These are phyloP conservation scores for Xiphophorus maculatus DNA, from an alignment of 2,113 vertebrate genomes.

Conservation along the genomic window DNA sequence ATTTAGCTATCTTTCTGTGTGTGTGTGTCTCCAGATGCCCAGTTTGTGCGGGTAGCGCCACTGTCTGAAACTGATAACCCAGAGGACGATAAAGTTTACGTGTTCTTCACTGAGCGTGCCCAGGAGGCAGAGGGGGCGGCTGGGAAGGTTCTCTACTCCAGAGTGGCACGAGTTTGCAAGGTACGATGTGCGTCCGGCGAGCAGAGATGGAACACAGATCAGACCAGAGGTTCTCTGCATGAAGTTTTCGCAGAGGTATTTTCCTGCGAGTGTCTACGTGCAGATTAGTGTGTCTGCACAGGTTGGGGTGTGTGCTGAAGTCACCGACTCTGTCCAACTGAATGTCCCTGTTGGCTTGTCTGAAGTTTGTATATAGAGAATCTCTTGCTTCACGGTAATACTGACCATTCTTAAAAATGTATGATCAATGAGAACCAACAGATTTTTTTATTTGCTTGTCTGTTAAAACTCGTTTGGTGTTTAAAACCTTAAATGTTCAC, in stretches of 20 bases:
- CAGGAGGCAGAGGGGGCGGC: slow-evolving; percentile 82
- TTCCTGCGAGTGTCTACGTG: slow-evolving; percentile 19
- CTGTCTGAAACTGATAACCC: slow-evolving; percentile 85
- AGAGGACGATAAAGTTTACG: slow-evolving; percentile 85
- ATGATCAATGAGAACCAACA: background rate
- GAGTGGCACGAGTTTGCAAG: slow-evolving; percentile 85
- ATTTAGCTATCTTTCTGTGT: background rate
- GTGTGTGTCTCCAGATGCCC: slow-evolving; percentile 73
- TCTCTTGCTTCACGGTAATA: slow-evolving; percentile 12
- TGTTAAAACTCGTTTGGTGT: background rate
- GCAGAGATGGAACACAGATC: slow-evolving; percentile 7
- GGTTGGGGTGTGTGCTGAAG: slow-evolving; percentile 41
- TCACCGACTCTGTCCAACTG: slow-evolving; percentile 18
- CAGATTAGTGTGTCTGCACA: slow-evolving; percentile 10
- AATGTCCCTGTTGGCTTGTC: slow-evolving; percentile 6
- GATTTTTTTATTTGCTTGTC: background rate
- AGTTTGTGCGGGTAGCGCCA: slow-evolving; percentile 82
- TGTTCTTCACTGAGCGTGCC: slow-evolving; percentile 85
- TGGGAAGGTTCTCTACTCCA: slow-evolving; percentile 83
- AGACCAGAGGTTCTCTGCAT: slow-evolving; percentile 32
- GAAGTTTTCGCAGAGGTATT: slow-evolving; percentile 43
- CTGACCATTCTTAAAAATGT: slow-evolving; percentile 5
- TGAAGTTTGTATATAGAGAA: slow-evolving; percentile 8
- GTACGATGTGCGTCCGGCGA: slow-evolving; percentile 54
- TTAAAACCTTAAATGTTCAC: background rate